A percentile compares a stretch with the other conserved stretches of the same genome.
Evolutionary conservation across 2,888 invertebrate species (phyloP).

Genomic region (Stenichneumon culpator): DNA sequence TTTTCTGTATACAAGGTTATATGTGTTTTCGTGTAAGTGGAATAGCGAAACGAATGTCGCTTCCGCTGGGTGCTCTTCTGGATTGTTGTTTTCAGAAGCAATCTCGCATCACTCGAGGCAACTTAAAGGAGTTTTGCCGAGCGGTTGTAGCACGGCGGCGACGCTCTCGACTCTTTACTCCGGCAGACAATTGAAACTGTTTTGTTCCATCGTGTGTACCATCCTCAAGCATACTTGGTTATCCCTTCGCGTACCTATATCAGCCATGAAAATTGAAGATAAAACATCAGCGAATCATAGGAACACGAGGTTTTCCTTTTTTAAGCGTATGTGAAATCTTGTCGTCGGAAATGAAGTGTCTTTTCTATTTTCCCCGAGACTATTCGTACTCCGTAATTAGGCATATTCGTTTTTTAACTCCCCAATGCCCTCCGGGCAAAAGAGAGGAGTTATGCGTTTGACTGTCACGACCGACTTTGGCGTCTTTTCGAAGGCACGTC

Average conservation of each 20-base stretch:
- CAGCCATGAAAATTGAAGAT: neutral
- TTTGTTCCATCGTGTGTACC: slow-evolving; percentile 5
- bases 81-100: slow-evolving; percentile 64
- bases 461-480: too few species aligned
- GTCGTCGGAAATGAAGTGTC: neutral
- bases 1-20: slow-evolving; percentile 16
- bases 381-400: too few species aligned
- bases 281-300: neutral
- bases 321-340: neutral
- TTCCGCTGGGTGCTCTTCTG: slow-evolving; percentile 36
- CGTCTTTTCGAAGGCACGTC: too few species aligned
- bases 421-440: too few species aligned
- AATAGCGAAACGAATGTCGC: slow-evolving; percentile 55
- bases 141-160: slow-evolving; percentile 3
- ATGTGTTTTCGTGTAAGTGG: slow-evolving; percentile 21
- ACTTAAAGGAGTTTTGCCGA: slow-evolving; percentile 61
- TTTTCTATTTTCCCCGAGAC: neutral
- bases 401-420: too few species aligned
- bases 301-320: neutral
- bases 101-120: slow-evolving; percentile 66
- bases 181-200: slow-evolving; percentile 42
- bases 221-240: neutral
- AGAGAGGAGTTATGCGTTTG: too few species aligned
- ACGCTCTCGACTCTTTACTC: slow-evolving; percentile 51
- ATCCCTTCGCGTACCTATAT: neutral